These are phyloP conservation scores for Clepsis dumicolana DNA, from an alignment of 2,888 invertebrate species.

Conservation along the genomic window DNA sequence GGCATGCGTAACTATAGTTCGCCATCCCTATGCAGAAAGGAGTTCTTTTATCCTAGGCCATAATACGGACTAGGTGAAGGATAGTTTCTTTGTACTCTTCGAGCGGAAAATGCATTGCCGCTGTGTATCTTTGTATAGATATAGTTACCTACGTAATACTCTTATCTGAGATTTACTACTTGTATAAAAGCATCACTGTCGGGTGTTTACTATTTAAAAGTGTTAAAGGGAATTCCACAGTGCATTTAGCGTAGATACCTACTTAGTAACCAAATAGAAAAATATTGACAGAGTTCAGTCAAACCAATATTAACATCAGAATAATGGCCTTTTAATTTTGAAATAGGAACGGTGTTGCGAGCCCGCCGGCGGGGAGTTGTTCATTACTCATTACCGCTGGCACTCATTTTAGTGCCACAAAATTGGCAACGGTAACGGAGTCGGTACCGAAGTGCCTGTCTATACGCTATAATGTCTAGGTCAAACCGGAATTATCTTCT, in stretches of 20 bases:
- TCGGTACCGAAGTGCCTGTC: too few relatives aligned
- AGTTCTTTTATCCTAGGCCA: constrained; percentile 31
- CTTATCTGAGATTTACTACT: not conserved
- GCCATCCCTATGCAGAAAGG: too few relatives aligned
- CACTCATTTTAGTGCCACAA: too few relatives aligned
- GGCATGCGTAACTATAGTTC: too few relatives aligned
- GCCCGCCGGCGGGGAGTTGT: too few relatives aligned
- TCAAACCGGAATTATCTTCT: not conserved
- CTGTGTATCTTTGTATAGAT: not conserved
- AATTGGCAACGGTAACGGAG: too few relatives aligned
- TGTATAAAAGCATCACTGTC: not conserved
- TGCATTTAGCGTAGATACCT: too few relatives aligned
- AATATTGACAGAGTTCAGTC: not conserved
- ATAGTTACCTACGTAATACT: not conserved
- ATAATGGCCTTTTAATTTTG: too few relatives aligned
- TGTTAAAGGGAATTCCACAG: not conserved
- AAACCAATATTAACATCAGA: not conserved
- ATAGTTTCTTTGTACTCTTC: constrained; percentile 35
- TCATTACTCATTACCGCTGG: too few relatives aligned
- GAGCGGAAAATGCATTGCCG: constrained; percentile 5
- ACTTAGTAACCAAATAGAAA: not conserved
- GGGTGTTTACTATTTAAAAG: not conserved
- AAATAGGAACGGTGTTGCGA: too few relatives aligned
- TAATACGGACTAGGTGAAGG: constrained; percentile 15
- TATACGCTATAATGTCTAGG: too few relatives aligned